phyloP scores from a whole-genome alignment of 92 coral and sea anemone species.

The Pocillopora grandis region DNA sequence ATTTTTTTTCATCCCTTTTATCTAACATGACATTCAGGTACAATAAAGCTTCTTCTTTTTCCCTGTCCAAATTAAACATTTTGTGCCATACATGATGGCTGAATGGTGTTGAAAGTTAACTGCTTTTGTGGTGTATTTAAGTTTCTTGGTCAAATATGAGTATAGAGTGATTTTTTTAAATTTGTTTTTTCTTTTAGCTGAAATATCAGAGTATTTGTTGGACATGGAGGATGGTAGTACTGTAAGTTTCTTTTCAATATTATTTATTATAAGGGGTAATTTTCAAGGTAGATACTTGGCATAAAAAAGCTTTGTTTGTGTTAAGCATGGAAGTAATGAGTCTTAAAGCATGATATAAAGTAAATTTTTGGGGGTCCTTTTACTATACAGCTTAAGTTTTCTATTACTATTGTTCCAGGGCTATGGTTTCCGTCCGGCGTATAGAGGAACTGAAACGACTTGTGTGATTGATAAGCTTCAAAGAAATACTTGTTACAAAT shows the following conservation, averaged over 20 bases:
- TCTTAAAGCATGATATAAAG: too few species aligned
- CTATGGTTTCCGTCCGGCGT: constrained; percentile 86
- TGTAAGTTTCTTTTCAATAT: constrained; percentile 47
- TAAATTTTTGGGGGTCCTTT: background rate
- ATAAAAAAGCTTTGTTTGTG: too few species aligned
- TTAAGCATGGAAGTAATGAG: too few species aligned
- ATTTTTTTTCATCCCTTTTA: background rate
- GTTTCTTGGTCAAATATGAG: background rate
- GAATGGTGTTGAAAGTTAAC: too few species aligned
- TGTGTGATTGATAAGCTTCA: constrained; percentile 74
- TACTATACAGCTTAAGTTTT: background rate
- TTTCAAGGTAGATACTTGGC: background rate
- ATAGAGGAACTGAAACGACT: constrained; percentile 76
- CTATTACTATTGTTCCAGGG: constrained; percentile 54
- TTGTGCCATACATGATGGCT: too few species aligned
- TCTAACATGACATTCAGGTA: too few species aligned
- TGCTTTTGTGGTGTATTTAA: too few species aligned
- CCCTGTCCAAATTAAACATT: too few species aligned
- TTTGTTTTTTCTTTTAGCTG: constrained; percentile 61
- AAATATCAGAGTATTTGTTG: constrained; percentile 81
- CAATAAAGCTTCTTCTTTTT: too few species aligned
- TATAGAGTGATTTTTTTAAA: background rate
- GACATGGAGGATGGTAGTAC: constrained; percentile 91
- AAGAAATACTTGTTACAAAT: constrained; percentile 84
- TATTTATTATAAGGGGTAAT: too few species aligned